phyloP scores from a whole-genome alignment of 2,113 vertebrate genomes.

The Rhadina sibilatrix region DNA sequence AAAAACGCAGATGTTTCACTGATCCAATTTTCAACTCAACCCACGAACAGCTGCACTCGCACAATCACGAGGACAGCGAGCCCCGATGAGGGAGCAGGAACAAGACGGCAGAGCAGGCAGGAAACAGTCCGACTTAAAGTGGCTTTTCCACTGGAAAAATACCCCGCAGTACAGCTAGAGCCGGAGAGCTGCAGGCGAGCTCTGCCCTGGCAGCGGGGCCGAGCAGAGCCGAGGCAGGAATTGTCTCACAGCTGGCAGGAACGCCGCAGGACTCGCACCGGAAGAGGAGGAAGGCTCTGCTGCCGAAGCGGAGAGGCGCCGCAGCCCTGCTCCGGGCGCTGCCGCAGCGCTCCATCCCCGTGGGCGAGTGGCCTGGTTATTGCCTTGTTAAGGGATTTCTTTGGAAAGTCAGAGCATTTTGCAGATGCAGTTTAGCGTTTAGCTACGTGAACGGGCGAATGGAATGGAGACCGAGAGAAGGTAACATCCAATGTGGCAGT shows the following conservation, averaged over 20 bases:
- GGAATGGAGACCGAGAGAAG: background rate
- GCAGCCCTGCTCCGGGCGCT: background rate
- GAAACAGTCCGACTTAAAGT: background rate
- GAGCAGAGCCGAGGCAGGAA: background rate
- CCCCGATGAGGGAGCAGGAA: background rate
- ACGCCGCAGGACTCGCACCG: background rate
- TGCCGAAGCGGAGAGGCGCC: background rate
- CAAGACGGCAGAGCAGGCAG: slow-evolving; percentile 6
- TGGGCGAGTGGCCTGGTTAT: background rate
- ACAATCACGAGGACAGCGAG: background rate
- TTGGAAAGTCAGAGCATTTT: background rate
- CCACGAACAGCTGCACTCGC: background rate
- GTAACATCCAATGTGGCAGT: background rate
- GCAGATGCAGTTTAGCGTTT: background rate
- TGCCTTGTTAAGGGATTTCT: background rate
- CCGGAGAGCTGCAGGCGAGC: background rate
- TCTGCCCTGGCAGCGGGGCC: background rate
- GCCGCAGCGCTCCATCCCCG: fast-evolving
- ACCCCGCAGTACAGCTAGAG: background rate
- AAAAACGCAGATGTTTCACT: background rate
- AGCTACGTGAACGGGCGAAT: background rate
- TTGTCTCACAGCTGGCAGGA: background rate
- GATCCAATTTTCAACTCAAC: background rate
- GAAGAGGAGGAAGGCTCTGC: background rate
- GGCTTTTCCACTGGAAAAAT: background rate